Evolutionary conservation across 2,113 vertebrate species (phyloP).

Genomic region (Cichladusa arquata): DNA sequence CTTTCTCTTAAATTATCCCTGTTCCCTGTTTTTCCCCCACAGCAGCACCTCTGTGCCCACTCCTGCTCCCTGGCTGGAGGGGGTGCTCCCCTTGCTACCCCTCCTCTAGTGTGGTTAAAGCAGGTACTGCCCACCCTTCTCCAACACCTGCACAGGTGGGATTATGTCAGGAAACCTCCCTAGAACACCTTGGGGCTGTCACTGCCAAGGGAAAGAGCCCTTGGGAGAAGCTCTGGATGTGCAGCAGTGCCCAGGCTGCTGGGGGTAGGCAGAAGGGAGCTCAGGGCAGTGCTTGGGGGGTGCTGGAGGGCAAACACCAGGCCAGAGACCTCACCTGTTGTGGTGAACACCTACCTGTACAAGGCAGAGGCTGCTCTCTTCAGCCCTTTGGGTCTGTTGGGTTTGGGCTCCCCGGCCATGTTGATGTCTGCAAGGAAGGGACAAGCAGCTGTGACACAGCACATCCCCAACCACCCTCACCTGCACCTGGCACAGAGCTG

Average conservation of each 20-base stretch:
- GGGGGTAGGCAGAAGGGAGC: background rate
- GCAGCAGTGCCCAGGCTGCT: background rate
- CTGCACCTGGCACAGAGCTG: rapidly evolving
- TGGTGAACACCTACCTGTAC: slow-evolving; percentile 80
- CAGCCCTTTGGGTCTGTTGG: slow-evolving; percentile 85
- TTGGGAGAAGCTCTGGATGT: background rate
- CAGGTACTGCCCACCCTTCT: background rate
- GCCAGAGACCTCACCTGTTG: rapidly evolving
- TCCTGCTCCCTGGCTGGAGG: background rate
- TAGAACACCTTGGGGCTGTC: rapidly evolving
- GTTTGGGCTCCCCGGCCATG: slow-evolving; percentile 94
- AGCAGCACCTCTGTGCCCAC: background rate
- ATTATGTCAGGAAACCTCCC: background rate
- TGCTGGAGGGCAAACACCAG: background rate
- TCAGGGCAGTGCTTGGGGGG: rapidly evolving
- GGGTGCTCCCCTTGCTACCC: background rate
- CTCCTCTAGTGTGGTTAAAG: background rate
- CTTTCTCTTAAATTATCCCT: background rate
- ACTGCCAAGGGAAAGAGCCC: background rate
- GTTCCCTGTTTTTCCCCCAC: background rate
- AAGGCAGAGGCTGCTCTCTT: slow-evolving; percentile 87
- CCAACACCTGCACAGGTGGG: background rate
- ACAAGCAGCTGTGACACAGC: background rate
- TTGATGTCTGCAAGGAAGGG: slow-evolving; percentile 84
- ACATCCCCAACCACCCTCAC: rapidly evolving